Conservation (phyloP, 2,797 vertebrate species). For the Pseudotriccus pelzelni region DNA sequence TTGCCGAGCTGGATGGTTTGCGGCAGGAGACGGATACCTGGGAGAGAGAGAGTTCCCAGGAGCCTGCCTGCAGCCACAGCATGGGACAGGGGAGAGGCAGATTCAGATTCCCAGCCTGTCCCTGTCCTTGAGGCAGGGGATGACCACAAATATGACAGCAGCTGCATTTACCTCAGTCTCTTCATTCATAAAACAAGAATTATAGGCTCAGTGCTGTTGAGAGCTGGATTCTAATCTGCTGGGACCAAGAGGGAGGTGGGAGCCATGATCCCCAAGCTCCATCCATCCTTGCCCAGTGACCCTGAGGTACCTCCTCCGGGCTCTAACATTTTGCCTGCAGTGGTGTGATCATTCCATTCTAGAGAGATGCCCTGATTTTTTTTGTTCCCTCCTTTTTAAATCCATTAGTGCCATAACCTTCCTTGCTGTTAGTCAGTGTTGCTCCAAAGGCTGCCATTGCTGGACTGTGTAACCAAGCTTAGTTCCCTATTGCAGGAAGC, state of each 20-base stretch:
- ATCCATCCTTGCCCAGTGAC: neutral
- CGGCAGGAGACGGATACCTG: neutral
- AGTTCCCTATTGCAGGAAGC: neutral
- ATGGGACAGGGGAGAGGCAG: neutral
- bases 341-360: neutral
- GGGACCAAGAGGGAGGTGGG: neutral
- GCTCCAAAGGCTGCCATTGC: neutral
- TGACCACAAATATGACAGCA: neutral
- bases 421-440: neutral
- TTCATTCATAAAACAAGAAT: neutral
- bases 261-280: neutral
- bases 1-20: neutral
- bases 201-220: neutral
- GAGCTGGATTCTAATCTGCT: neutral
- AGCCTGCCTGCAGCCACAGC: neutral
- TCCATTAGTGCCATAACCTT: neutral
- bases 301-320: neutral
- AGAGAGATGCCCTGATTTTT: neutral
- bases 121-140: neutral
- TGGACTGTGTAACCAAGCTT: neutral
- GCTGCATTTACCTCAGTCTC: neutral
- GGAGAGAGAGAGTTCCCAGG: neutral
- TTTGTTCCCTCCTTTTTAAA: neutral
- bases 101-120: neutral
- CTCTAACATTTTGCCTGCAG: neutral